Percentiles rank a stretch among this genome's conserved stretches.
These are phyloP conservation scores for Acleris holmiana DNA, from an alignment of 2,888 invertebrate genomes.

Conservation along the genomic window DNA sequence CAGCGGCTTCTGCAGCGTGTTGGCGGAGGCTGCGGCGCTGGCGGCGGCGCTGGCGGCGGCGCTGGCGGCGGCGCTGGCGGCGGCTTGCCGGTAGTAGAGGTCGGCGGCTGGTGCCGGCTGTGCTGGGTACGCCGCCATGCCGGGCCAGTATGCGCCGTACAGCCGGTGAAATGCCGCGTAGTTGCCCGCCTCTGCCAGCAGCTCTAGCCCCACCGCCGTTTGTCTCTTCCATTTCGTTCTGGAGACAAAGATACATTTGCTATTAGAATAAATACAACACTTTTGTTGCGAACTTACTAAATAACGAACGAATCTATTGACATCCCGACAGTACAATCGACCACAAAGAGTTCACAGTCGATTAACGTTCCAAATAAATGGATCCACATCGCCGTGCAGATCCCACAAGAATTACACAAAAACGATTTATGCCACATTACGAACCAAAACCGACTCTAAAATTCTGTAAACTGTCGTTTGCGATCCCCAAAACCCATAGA, in stretches of 20 bases:
- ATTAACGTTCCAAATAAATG: slow-evolving; percentile 62
- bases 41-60: slow-evolving; percentile 87
- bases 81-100: slow-evolving; percentile 93
- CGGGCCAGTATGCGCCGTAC: slow-evolving; percentile 91
- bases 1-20: slow-evolving; percentile 94
- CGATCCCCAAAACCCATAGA: slow-evolving; percentile 69
- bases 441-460: slow-evolving; percentile 78
- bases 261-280: background rate
- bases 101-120: slow-evolving; percentile 88
- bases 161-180: slow-evolving; percentile 99
- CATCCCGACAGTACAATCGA: slow-evolving; percentile 24
- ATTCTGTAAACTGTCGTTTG: slow-evolving; percentile 77
- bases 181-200: slow-evolving; percentile 98
- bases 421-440: slow-evolving; percentile 72
- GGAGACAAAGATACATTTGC: slow-evolving; percentile 48
- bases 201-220: slow-evolving; percentile 98
- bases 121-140: slow-evolving; percentile 87
- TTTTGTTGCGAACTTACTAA: background rate
- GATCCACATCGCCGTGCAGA: slow-evolving; percentile 53
- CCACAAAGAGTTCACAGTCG: slow-evolving; percentile 65
- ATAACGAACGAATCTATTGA: background rate
- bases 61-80: slow-evolving; percentile 88
- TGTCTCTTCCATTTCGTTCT: slow-evolving; percentile 99
- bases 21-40: slow-evolving; percentile 78
- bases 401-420: slow-evolving; percentile 69